Evolutionary conservation across 2,113 vertebrate species (phyloP).

Genomic region (Grallaria varia): DNA sequence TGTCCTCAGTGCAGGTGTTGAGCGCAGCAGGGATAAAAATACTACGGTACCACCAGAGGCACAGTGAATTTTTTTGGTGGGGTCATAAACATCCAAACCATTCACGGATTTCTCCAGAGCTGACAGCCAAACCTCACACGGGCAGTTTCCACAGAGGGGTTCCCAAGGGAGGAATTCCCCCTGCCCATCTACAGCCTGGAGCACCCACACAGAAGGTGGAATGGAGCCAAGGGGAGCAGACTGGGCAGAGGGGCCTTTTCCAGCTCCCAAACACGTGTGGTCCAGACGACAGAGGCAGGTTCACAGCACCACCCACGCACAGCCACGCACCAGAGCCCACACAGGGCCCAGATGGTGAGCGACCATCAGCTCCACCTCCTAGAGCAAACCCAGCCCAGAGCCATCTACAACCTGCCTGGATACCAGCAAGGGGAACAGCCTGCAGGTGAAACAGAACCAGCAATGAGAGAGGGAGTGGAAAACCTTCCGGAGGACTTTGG

Average conservation of each 20-base stretch:
- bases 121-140: accelerated
- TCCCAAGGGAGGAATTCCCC: background rate
- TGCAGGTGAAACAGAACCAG: background rate
- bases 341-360: accelerated
- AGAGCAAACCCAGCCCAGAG: background rate
- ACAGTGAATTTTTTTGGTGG: background rate
- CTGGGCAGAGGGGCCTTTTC: background rate
- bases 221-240: background rate
- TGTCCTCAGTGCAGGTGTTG: background rate
- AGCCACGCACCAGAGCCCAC: accelerated
- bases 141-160: background rate
- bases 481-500: background rate
- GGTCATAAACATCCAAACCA: background rate
- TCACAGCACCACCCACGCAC: background rate
- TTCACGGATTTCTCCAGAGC: background rate
- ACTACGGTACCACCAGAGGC: background rate
- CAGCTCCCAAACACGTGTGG: background rate
- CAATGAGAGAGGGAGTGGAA: background rate
- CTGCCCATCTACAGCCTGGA: background rate
- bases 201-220: background rate
- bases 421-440: background rate
- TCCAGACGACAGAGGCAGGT: background rate
- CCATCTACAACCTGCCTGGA: background rate
- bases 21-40: background rate
- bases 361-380: background rate